These are phyloP conservation scores for Lethocerus indicus DNA, from an alignment of 1,140 invertebrate species.

Conservation along the genomic window DNA sequence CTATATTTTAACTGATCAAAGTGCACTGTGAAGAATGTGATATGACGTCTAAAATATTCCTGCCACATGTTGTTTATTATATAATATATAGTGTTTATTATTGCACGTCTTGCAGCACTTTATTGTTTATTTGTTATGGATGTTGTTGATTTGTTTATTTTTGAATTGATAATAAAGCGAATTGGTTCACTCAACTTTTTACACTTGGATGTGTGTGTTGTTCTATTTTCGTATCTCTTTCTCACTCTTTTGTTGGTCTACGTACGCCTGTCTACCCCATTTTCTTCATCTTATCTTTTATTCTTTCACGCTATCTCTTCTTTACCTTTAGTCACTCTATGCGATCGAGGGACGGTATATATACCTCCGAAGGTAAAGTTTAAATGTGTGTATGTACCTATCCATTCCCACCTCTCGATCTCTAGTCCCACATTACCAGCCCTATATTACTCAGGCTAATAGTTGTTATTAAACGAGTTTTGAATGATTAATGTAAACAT, in stretches of 20 bases:
- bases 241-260: background rate
- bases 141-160: slow-evolving; percentile 5
- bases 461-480: background rate
- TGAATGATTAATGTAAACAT: slow-evolving; percentile 5
- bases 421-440: too few relatives aligned
- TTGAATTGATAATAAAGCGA: slow-evolving; percentile 6
- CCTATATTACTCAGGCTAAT: background rate
- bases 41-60: slow-evolving; percentile 12
- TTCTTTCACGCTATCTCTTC: too few relatives aligned
- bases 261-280: background rate
- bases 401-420: too few relatives aligned
- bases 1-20: slow-evolving; percentile 4
- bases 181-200: slow-evolving; percentile 3
- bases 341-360: too few relatives aligned
- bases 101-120: slow-evolving; percentile 8
- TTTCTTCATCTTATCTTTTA: background rate
- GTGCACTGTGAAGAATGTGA: slow-evolving; percentile 13
- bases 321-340: too few relatives aligned
- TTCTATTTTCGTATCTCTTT: background rate
- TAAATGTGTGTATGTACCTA: too few relatives aligned
- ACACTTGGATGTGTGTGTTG: slow-evolving; percentile 3
- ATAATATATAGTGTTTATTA: slow-evolving; percentile 7
- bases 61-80: slow-evolving; percentile 13
- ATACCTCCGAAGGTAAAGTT: too few relatives aligned
- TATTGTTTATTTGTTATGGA: slow-evolving; percentile 6